phyloP scores from a whole-genome alignment of 2,113 vertebrate genomes.

The Gallinago undulata region DNA sequence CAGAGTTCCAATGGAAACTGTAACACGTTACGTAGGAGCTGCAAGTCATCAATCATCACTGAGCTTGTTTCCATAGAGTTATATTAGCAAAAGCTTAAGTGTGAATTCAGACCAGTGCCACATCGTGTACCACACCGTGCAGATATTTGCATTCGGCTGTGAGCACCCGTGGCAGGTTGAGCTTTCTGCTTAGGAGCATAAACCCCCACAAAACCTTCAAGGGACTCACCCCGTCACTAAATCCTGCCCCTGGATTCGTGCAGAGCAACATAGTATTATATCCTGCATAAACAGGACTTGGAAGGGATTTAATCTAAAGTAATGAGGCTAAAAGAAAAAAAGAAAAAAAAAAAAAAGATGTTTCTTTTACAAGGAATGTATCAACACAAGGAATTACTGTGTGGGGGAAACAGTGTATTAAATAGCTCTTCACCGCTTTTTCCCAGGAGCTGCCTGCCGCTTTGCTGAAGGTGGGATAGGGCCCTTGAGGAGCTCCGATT shows the following conservation, averaged over 20 bases:
- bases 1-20: background rate
- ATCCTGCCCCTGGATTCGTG: background rate
- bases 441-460: background rate
- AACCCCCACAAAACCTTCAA: background rate
- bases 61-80: conserved; percentile 54
- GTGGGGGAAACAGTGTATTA: background rate
- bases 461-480: background rate
- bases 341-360: background rate
- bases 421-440: background rate
- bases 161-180: background rate
- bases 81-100: background rate
- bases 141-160: background rate
- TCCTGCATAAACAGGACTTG: background rate
- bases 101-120: background rate
- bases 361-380: background rate
- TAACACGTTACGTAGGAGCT: background rate
- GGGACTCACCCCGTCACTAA: background rate
- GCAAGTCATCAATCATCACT: conserved; percentile 17
- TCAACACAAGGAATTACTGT: background rate
- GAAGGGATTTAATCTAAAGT: background rate
- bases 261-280: background rate
- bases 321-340: background rate
- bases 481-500: background rate
- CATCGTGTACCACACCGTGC: rapidly evolving
- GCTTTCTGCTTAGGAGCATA: background rate